Conservation (phyloP, 1,140 invertebrate species). For the Brachionus plicatilis region DNA sequence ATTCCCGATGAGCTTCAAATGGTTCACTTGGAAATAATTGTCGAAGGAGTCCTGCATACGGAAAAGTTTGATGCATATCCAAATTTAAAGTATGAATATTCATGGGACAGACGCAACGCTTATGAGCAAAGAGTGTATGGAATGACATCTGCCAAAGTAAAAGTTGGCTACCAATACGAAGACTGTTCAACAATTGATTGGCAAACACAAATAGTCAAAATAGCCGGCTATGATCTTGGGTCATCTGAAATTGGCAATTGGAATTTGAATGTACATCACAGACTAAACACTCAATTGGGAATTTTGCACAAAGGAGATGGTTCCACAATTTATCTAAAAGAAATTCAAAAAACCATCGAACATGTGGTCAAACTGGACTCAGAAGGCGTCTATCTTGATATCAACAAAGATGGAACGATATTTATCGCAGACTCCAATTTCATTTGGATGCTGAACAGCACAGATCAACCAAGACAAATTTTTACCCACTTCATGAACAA, state of each 20-base stretch:
- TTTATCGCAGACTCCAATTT: conserved; percentile 94
- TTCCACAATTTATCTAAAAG: conserved; percentile 87
- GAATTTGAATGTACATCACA: conserved; percentile 93
- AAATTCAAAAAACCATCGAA: conserved; percentile 79
- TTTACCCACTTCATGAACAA: conserved; percentile 62
- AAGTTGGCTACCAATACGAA: conserved; percentile 85
- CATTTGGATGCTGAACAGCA: conserved; percentile 78
- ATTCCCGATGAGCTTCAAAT: conserved; percentile 71
- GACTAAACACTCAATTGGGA: conserved; percentile 83
- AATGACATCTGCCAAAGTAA: conserved; percentile 56
- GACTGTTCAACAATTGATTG: conserved; percentile 88
- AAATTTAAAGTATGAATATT: conserved; percentile 84
- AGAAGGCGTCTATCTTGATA: conserved; percentile 72
- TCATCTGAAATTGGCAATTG: conserved; percentile 93
- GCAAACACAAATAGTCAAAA: conserved; percentile 86
- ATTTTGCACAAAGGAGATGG: conserved; percentile 95
- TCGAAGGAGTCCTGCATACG: conserved; percentile 82
- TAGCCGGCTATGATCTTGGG: conserved; percentile 89
- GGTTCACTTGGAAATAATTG: conserved; percentile 78
- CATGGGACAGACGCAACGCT: conserved; percentile 93
- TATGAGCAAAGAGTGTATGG: conserved; percentile 86
- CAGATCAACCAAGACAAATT: conserved; percentile 58
- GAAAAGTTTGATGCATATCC: conserved; percentile 91
- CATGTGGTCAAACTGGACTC: conserved; percentile 82
- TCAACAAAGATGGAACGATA: conserved; percentile 83